These are phyloP conservation scores for Dendropsophus ebraccatus DNA, from an alignment of 2,113 vertebrate genomes.

Conservation along the genomic window DNA sequence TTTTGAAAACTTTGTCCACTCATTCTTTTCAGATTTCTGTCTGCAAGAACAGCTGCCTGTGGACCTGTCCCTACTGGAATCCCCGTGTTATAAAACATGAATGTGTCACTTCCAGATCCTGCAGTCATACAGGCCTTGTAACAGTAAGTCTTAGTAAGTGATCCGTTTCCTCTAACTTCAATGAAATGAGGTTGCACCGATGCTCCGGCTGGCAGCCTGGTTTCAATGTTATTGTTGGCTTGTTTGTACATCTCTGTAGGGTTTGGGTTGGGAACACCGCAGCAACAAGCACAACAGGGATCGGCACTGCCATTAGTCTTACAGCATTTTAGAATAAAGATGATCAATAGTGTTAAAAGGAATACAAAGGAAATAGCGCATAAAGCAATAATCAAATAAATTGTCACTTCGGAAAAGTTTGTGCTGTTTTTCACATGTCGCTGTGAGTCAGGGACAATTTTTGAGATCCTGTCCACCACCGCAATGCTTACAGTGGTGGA, in stretches of 20 bases:
- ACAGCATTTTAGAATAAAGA: slow-evolving; percentile 91
- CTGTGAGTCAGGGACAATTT: slow-evolving; percentile 84
- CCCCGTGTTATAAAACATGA: slow-evolving; percentile 98
- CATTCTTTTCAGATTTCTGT: slow-evolving; percentile 91
- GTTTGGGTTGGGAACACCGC: slow-evolving; percentile 80
- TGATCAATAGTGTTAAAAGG: slow-evolving; percentile 87
- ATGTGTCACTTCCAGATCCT: slow-evolving; percentile 94
- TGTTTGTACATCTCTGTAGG: slow-evolving; percentile 81
- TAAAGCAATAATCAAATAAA: slow-evolving; percentile 95
- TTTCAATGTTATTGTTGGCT: slow-evolving; percentile 85
- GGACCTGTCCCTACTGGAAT: slow-evolving; percentile 80
- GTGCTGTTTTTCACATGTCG: slow-evolving; percentile 80
- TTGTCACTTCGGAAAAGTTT: slow-evolving; percentile 86
- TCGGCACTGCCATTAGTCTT: slow-evolving; percentile 82
- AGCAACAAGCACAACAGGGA: slow-evolving; percentile 82
- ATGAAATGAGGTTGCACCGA: slow-evolving; percentile 96
- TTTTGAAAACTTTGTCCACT: slow-evolving; percentile 86
- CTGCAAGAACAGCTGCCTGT: slow-evolving; percentile 84
- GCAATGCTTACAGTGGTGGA: slow-evolving; percentile 83
- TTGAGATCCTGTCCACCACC: slow-evolving; percentile 88
- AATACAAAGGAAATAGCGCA: slow-evolving; percentile 93
- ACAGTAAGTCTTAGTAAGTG: slow-evolving; percentile 96
- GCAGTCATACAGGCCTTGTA: slow-evolving; percentile 95
- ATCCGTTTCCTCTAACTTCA: slow-evolving; percentile 93
- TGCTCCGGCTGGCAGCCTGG: slow-evolving; percentile 81